Evolutionary conservation across 2,888 invertebrate genomes (phyloP).

Genomic region (Polyommatus icarus): DNA sequence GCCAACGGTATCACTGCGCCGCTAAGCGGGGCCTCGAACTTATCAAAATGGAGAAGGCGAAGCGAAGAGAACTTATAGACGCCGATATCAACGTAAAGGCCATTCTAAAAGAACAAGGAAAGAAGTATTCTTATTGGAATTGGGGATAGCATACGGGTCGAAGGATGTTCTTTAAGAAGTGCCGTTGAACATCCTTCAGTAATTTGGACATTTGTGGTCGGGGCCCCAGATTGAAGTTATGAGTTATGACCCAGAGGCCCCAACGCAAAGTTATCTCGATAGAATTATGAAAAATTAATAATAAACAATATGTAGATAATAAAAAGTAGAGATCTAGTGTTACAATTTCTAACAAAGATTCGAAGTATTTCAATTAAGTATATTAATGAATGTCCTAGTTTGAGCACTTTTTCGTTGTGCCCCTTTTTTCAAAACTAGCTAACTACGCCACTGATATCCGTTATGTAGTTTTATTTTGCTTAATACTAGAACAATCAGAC

Average conservation of each 20-base stretch:
- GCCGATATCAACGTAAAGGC: conserved; percentile 64
- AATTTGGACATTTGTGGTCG: not conserved
- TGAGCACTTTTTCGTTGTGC: not conserved
- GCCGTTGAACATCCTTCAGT: conserved; percentile 72
- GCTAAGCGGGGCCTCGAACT: conserved; percentile 83
- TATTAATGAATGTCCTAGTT: not conserved
- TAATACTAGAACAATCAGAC: too few relatives aligned
- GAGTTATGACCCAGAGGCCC: not conserved
- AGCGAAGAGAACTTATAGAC: conserved; percentile 65
- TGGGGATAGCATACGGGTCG: conserved; percentile 80
- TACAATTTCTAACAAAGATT: not conserved
- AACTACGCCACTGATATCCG: not conserved
- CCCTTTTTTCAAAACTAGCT: too few relatives aligned
- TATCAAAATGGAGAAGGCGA: conserved; percentile 79
- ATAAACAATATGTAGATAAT: not conserved
- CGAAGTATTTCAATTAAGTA: not conserved
- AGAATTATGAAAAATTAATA: not conserved
- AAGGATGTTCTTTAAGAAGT: conserved; percentile 76
- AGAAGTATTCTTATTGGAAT: conserved; percentile 72
- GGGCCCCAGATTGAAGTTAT: not conserved
- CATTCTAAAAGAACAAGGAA: conserved; percentile 66
- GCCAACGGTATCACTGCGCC: conserved; percentile 84
- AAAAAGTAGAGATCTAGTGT: not conserved
- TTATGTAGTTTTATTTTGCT: not conserved
- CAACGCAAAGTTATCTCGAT: not conserved